Conservation (phyloP, 1,140 invertebrate species). For the Heliothis virescens region DNA sequence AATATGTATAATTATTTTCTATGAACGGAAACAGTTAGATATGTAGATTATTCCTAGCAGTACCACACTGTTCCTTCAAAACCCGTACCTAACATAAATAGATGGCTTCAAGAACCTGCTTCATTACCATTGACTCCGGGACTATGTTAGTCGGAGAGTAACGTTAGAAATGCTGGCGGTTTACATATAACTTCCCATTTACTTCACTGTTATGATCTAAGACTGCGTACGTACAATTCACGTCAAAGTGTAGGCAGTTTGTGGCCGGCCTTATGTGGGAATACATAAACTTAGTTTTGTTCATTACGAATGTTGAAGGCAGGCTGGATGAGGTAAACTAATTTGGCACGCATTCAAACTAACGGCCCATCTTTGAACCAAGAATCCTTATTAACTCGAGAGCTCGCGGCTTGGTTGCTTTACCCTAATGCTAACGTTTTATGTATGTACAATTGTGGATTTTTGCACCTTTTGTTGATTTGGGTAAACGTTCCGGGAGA, state of each 20-base stretch:
- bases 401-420: slow-evolving; percentile 48
- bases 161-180: slow-evolving; percentile 10
- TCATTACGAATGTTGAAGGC: slow-evolving; percentile 41
- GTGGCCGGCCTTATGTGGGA: slow-evolving; percentile 35
- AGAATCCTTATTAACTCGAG: slow-evolving; percentile 62
- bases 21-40: background rate
- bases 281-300: slow-evolving; percentile 44
- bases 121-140: background rate
- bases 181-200: slow-evolving; percentile 21
- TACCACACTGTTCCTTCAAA: slow-evolving; percentile 11
- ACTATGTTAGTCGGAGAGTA: background rate
- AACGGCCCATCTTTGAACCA: slow-evolving; percentile 64
- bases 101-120: background rate
- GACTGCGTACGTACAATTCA: slow-evolving; percentile 19
- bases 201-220: slow-evolving; percentile 32
- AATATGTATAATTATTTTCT: too few species aligned
- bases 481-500: slow-evolving; percentile 16
- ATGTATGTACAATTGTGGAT: slow-evolving; percentile 37
- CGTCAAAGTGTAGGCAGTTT: slow-evolving; percentile 32
- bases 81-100: background rate
- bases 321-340: slow-evolving; percentile 64
- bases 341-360: slow-evolving; percentile 75
- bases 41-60: too few species aligned
- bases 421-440: slow-evolving; percentile 20
- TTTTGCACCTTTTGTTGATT: slow-evolving; percentile 34